Conservation (phyloP, 2,797 vertebrate species). For the Thamnophis elegans region DNA sequence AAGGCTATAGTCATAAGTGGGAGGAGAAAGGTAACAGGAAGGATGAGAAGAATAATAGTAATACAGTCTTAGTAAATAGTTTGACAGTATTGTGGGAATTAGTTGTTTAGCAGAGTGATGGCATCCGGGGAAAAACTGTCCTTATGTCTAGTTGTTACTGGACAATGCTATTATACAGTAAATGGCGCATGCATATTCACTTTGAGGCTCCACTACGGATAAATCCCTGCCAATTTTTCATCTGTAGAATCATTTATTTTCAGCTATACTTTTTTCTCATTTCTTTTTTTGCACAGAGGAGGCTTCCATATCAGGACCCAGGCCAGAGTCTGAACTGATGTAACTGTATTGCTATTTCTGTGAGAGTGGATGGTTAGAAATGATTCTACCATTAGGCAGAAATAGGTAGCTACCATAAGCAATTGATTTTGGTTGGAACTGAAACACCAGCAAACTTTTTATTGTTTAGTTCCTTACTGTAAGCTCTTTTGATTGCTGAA, state of each 20-base stretch:
- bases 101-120: no score
- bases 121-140: no score
- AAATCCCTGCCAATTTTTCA: background rate
- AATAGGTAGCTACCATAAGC: background rate
- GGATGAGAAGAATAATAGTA: no score
- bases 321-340: background rate
- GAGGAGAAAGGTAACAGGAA: no score
- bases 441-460: background rate
- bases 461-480: background rate
- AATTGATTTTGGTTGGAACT: background rate
- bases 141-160: background rate
- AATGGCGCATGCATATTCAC: background rate
- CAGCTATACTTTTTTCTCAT: background rate
- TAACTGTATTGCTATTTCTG: background rate
- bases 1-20: no score
- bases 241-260: background rate
- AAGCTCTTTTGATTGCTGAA: background rate
- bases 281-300: background rate
- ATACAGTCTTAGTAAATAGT: no score
- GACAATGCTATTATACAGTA: no score
- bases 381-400: background rate
- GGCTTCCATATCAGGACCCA: background rate
- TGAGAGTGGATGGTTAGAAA: background rate
- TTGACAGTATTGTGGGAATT: no score
- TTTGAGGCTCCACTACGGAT: background rate